Base-by-base conservation (phyloP, 2,113 vertebrate genomes). In the Ginglymostoma cirratum region DNA sequence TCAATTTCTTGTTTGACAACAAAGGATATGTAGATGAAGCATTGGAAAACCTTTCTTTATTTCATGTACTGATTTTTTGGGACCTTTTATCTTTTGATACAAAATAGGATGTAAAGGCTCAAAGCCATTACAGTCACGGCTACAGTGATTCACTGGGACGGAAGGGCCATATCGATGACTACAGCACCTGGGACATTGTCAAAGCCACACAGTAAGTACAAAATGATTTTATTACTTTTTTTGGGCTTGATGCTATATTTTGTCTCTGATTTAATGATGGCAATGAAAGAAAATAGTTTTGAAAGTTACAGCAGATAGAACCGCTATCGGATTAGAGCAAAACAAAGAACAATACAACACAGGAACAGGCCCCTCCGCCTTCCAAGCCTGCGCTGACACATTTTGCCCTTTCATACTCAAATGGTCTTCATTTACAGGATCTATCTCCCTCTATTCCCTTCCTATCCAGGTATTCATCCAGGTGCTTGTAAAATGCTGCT, bases 161-260 rank as follows among this genome's bases (percentile, higher is more conserved):
- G 95, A 99, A 99, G 96, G 98, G 98, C 97, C 99, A 99, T 96
- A 98, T 98, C 97, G 99, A 99, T 92, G 99, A 99, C 98, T 99
- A 99, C 96, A 99, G 99, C 97, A 99, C 99, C 95, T 99, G 99
- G 99, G 99, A 99, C 97, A 99, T 99, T 55, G 99, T 99, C 97
- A 99, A 99, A 98, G 99, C 99, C 96, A 99, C 99, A 96, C 99
- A 99, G 99, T 99, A 98, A 99, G 99, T 98, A 45, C 66, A 52
- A 30, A 42, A 95, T 95, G 42, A 48, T 95, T 95, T 70, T 10
- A 48, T 3, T 27, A 70, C 5, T 0, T 24, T 72, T 45, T 5
- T 45, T 45, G 66, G 19, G 8, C n/a, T 45, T 21, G 19, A 55
- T 90, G 42, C 38, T 94, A 42, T 45, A 94, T 94, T 94, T 48